phyloP scores from a whole-genome alignment of 2,797 vertebrate genomes.

The Onychomys torridus region DNA sequence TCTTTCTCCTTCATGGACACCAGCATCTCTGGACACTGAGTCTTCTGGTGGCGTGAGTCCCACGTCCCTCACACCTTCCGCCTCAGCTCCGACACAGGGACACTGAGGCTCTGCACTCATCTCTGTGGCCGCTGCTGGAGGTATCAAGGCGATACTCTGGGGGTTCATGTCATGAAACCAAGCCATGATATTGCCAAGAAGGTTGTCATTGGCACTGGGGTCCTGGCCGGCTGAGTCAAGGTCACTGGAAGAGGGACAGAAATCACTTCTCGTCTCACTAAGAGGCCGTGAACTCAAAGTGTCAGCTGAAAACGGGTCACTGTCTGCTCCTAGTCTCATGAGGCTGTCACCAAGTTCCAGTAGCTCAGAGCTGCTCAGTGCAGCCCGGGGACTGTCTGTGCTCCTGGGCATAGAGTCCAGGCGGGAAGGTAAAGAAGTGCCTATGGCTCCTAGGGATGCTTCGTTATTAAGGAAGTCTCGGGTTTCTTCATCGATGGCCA shows the following conservation, averaged over 20 bases:
- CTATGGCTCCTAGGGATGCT: slow-evolving; percentile 95
- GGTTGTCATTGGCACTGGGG: slow-evolving; percentile 92
- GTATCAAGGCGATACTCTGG: slow-evolving; percentile 95
- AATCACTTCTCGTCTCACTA: slow-evolving; percentile 87
- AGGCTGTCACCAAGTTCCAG: slow-evolving; percentile 95
- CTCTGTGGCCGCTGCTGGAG: slow-evolving; percentile 91
- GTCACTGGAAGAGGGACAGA: slow-evolving; percentile 92
- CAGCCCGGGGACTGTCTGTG: slow-evolving; percentile 91
- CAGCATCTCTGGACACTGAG: slow-evolving; percentile 86
- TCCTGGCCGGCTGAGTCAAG: slow-evolving; percentile 92
- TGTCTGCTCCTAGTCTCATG: slow-evolving; percentile 90
- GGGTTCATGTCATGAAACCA: slow-evolving; percentile 99
- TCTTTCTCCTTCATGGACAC: slow-evolving; percentile 88
- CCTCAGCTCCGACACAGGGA: slow-evolving; percentile 81
- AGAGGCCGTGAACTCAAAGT: slow-evolving; percentile 89
- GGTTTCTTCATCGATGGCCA: slow-evolving; percentile 90
- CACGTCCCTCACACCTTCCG: slow-evolving; percentile 76
- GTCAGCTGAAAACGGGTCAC: slow-evolving; percentile 88
- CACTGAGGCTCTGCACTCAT: slow-evolving; percentile 85
- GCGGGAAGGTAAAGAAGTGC: slow-evolving; percentile 95
- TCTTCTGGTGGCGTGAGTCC: slow-evolving; percentile 88
- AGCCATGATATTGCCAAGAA: slow-evolving; percentile 99
- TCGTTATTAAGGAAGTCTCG: slow-evolving; percentile 93
- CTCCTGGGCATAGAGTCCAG: slow-evolving; percentile 91
- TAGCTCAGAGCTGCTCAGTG: slow-evolving; percentile 96